Evolutionary conservation across 2,113 vertebrate genomes (phyloP), one percentile per base, ranked within the genome.

Genomic region (Mirounga angustirostris): DNA sequence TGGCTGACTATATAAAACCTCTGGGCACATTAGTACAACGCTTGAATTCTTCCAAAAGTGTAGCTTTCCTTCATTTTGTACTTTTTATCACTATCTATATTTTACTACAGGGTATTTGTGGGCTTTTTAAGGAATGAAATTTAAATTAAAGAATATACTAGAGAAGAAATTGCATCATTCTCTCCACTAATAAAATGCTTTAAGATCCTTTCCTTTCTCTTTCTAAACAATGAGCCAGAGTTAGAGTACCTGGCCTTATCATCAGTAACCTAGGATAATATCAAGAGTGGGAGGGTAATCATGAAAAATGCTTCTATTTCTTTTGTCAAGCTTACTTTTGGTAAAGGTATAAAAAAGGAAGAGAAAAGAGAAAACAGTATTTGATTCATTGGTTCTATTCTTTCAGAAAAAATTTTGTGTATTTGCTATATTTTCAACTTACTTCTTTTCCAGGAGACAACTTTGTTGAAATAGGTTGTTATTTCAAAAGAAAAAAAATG

Each of bases 71-170:
- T 92, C 78, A 79, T 67, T 87, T 88, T 59, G 2, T 50, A 54
- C 26, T 46, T 95, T 71, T 74, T 86, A 79, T 71, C 50, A 52
- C 26, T 54, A 22, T 52, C 21, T 73, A 1, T 54, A 52, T 74
- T 92, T 74, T 79, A 88, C 56, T 40, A 16, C 8, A 93, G 73
- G 50, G 46, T 83, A 59, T 95, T 82, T 54, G 40, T 74, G 15
- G 15, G 36, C 30, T 85, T 91, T 88, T 89, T 43, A 89, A 74
- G 40, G 30, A 84, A 69, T 76, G 24, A 85, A 91, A 85, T 96
- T 89, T 69, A 81, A 95, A 93, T 93, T 56, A 88, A 95, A 91
- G n/a, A 84, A 85, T 69, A 91, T 50, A 33, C 65, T 76, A 14
- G 18, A 89, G 19, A 61, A 90, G 14, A 80, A 78, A 88, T 50